Evolutionary conservation across 1,140 invertebrate species (phyloP).

Genomic region (Ceratoteleas bidentatus): DNA sequence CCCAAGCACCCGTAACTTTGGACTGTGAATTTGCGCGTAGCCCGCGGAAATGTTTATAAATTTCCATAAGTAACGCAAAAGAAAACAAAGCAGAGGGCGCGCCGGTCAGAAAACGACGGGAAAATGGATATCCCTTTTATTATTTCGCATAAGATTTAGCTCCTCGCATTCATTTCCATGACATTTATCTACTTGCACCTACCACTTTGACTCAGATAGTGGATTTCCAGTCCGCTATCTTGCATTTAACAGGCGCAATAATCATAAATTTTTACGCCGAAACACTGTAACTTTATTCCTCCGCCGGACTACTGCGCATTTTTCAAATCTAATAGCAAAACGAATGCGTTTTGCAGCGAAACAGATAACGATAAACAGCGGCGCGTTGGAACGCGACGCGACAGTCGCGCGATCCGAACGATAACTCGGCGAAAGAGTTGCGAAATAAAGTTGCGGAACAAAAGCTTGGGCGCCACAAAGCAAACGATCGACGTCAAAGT

Average conservation of each 20-base stretch:
- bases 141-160: slow-evolving; percentile 35
- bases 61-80: slow-evolving; percentile 5
- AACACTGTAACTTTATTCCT: slow-evolving; percentile 45
- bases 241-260: slow-evolving; percentile 43
- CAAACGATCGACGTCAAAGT: slow-evolving; percentile 44
- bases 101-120: not conserved
- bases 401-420: slow-evolving; percentile 48
- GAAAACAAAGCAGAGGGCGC: not conserved
- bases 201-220: slow-evolving; percentile 49
- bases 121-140: slow-evolving; percentile 22
- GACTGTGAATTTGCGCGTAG: not conserved
- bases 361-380: slow-evolving; percentile 49
- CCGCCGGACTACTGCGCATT: slow-evolving; percentile 11
- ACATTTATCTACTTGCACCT: slow-evolving; percentile 41
- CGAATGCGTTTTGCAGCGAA: slow-evolving; percentile 46
- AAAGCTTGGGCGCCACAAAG: slow-evolving; percentile 42
- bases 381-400: slow-evolving; percentile 41
- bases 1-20: too few species aligned
- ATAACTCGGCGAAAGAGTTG: slow-evolving; percentile 53
- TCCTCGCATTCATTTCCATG: slow-evolving; percentile 28
- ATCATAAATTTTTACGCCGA: slow-evolving; percentile 49
- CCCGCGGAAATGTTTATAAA: slow-evolving; percentile 4
- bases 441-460: slow-evolving; percentile 46
- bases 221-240: slow-evolving; percentile 54
- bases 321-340: slow-evolving; percentile 46